phyloP scores from a whole-genome alignment of 2,888 invertebrate species.

The Hedychridium roseum region DNA sequence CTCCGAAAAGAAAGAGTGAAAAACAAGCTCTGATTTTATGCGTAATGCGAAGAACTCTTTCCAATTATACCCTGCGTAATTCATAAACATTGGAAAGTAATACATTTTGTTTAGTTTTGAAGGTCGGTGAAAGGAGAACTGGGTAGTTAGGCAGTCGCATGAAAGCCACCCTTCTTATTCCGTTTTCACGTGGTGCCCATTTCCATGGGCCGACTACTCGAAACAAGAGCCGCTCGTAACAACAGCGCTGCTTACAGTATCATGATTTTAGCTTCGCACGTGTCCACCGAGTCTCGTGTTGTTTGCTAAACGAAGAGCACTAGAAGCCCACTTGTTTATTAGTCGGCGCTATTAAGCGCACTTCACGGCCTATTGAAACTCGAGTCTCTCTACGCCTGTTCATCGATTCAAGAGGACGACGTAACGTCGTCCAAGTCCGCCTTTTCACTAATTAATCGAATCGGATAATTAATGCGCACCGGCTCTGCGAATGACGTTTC shows the following conservation, averaged over 20 bases:
- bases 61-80: too few species aligned
- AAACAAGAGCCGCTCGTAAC: slow-evolving; percentile 38
- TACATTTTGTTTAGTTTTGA: too few species aligned
- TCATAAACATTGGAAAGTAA: too few species aligned
- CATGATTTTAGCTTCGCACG: slow-evolving; percentile 62
- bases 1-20: too few species aligned
- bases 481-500: slow-evolving; percentile 4
- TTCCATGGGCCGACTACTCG: too few species aligned
- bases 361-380: slow-evolving; percentile 28
- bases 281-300: slow-evolving; percentile 49
- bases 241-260: slow-evolving; percentile 56
- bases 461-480: slow-evolving; percentile 16
- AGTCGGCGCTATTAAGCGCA: slow-evolving; percentile 45
- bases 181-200: too few species aligned
- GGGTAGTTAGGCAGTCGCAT: too few species aligned
- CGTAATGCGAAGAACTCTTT: too few species aligned
- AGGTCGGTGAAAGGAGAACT: too few species aligned
- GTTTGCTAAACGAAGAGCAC: slow-evolving; percentile 56
- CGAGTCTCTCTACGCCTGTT: slow-evolving; percentile 24
- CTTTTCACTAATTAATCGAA: slow-evolving; percentile 37
- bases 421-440: slow-evolving; percentile 7
- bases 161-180: too few species aligned
- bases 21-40: too few species aligned
- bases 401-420: slow-evolving; percentile 26
- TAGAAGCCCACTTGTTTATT: slow-evolving; percentile 49